Evolutionary conservation across 2,113 vertebrate species (phyloP).

Genomic region (Trichechus manatus): DNA sequence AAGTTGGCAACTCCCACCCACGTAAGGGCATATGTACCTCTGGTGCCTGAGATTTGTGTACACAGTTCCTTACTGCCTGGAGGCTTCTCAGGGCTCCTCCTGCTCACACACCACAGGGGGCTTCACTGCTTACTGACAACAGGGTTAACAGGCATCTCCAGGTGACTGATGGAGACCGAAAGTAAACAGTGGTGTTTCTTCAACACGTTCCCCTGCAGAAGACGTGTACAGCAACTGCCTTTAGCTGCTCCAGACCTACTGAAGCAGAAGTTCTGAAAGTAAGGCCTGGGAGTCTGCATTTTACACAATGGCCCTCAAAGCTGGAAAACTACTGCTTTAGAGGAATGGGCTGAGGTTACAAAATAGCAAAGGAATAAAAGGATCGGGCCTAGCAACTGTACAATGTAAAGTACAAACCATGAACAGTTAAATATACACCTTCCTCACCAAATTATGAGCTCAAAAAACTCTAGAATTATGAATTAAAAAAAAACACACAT

Average conservation of each 20-base stretch:
- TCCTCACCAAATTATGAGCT: constrained; percentile 3
- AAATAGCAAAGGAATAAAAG: background rate
- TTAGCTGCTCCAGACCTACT: background rate
- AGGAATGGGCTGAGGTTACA: background rate
- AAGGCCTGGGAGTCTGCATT: background rate
- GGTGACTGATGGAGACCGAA: background rate
- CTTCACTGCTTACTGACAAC: background rate
- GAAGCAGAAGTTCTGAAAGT: constrained; percentile 42
- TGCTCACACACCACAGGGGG: background rate
- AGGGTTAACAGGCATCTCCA: background rate
- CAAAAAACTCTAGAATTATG: constrained; percentile 35
- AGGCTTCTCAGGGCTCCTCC: background rate
- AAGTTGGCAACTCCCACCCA: background rate
- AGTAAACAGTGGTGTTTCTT: background rate
- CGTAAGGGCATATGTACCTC: background rate
- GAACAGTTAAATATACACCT: background rate
- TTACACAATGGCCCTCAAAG: constrained; percentile 2
- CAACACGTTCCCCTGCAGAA: constrained; percentile 33
- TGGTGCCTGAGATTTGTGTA: background rate
- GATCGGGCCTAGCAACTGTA: background rate
- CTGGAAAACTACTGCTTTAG: constrained; percentile 37
- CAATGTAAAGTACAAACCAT: background rate
- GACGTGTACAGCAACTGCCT: background rate
- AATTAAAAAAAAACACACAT: background rate
- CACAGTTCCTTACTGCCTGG: background rate